phyloP scores from a whole-genome alignment of 2,888 invertebrate species.

The Fragum sueziense region DNA sequence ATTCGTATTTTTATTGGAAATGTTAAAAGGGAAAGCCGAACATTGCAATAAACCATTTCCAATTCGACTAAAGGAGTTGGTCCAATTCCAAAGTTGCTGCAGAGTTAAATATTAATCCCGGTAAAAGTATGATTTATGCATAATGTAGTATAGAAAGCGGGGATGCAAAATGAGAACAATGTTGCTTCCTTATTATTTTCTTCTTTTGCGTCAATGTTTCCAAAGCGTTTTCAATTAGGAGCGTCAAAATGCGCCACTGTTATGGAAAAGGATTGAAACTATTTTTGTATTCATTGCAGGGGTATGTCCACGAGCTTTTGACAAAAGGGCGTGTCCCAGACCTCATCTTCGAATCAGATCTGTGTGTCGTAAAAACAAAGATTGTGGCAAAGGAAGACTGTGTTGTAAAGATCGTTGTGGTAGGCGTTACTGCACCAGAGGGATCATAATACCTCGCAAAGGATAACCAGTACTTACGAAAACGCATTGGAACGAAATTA shows the following conservation, averaged over 20 bases:
- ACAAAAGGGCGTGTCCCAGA: not conserved
- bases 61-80: too few species aligned
- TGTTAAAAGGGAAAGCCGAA: too few species aligned
- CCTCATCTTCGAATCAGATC: not conserved
- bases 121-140: not conserved
- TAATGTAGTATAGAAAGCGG: not conserved
- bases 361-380: not conserved
- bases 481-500: too few species aligned
- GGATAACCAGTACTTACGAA: too few species aligned
- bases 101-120: too few species aligned
- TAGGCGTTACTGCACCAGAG: not conserved
- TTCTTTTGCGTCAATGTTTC: not conserved
- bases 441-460: not conserved
- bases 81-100: too few species aligned
- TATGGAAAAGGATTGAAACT: not conserved
- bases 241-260: not conserved
- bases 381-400: conserved; percentile 10
- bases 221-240: too few species aligned
- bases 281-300: not conserved
- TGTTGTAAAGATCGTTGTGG: not conserved
- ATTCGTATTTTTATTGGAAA: too few species aligned
- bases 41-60: too few species aligned
- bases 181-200: not conserved
- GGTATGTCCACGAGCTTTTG: not conserved
- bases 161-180: not conserved